Percentiles rank a stretch among this genome's conserved stretches.
These are phyloP conservation scores for Pandion haliaetus DNA, from an alignment of 2,113 vertebrate species.

Conservation along the genomic window DNA sequence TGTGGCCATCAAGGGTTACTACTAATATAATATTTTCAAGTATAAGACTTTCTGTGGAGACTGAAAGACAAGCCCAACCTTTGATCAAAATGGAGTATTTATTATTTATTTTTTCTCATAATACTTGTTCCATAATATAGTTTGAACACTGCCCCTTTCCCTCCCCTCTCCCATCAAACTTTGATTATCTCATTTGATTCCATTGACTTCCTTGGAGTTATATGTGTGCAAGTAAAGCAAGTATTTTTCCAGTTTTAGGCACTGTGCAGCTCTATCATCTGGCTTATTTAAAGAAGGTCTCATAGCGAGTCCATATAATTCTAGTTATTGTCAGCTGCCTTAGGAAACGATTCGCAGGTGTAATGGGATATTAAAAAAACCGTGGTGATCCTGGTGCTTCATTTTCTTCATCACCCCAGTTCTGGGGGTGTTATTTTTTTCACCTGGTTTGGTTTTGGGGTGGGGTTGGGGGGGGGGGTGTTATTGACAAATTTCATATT, in stretches of 20 bases:
- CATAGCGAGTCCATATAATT: constrained; percentile 14
- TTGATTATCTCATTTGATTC: not conserved
- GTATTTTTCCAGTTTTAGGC: not conserved
- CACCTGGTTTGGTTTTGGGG: accelerated
- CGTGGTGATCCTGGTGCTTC: not conserved
- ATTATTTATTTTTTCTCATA: not conserved
- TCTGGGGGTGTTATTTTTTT: not conserved
- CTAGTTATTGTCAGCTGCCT: constrained; percentile 70
- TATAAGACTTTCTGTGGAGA: not conserved
- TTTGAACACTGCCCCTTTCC: not conserved
- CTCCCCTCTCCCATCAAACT: not conserved
- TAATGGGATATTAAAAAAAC: not conserved
- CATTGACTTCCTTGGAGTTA: not conserved
- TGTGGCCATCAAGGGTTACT: not conserved
- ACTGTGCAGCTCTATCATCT: not conserved
- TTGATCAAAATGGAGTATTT: not conserved
- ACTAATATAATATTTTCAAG: not conserved
- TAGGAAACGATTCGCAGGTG: not conserved
- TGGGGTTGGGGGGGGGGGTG: not conserved
- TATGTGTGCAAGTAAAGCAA: not conserved
- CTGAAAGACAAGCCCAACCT: not conserved
- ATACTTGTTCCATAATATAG: too few species aligned
- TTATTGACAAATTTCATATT: not conserved
- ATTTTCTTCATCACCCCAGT: not conserved
- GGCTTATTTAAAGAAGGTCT: constrained; percentile 8